phyloP scores from a whole-genome alignment of 2,113 vertebrate species.

The Callopanchax toddi region DNA sequence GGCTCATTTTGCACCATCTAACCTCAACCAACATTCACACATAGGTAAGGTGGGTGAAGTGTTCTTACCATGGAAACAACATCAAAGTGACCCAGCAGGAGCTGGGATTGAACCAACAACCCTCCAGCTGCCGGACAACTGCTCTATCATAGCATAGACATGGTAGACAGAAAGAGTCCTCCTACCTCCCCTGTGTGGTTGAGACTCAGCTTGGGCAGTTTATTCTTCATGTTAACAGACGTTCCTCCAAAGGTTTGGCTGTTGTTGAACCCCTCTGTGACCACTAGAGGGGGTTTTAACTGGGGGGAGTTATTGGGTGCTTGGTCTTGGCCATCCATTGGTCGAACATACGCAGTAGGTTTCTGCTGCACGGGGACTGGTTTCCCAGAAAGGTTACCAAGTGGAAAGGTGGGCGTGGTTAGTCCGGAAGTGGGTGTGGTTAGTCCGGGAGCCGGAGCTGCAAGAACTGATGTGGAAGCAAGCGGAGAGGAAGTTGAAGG shows the following conservation, averaged over 20 bases:
- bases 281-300: constrained; percentile 88
- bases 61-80: too few species aligned
- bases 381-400: constrained; percentile 87
- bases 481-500: constrained; percentile 80
- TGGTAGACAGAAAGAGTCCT: not conserved
- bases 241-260: constrained; percentile 84
- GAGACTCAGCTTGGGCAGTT: constrained; percentile 94
- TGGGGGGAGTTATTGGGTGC: constrained; percentile 89
- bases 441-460: constrained; percentile 71
- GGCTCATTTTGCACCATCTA: too few species aligned
- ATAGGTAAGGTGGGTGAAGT: too few species aligned
- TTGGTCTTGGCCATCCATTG: constrained; percentile 96
- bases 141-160: too few species aligned
- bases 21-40: too few species aligned
- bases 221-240: constrained; percentile 85
- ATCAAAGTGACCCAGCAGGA: too few species aligned
- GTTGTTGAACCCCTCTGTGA: constrained; percentile 85
- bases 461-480: constrained; percentile 90
- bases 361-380: constrained; percentile 89
- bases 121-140: too few species aligned
- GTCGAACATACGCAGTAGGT: constrained; percentile 91
- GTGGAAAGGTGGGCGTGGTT: constrained; percentile 86
- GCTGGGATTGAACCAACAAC: too few species aligned
- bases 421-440: constrained; percentile 79
- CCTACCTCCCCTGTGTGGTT: constrained; percentile 91